Evolutionary conservation across 2,113 vertebrate genomes (phyloP).

Genomic region (Micronycteris hirsuta): DNA sequence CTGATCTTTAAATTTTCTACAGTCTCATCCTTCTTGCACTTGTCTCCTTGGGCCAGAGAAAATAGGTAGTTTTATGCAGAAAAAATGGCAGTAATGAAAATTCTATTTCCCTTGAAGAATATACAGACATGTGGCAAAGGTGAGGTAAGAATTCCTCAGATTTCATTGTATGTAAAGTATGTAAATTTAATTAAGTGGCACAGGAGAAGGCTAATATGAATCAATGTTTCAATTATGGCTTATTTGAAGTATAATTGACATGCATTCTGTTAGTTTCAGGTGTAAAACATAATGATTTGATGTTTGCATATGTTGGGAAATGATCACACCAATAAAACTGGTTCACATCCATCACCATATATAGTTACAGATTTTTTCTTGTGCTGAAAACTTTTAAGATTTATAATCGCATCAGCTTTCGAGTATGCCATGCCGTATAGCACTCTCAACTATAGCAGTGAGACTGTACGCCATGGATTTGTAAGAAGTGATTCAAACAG

Average conservation of each 20-base stretch:
- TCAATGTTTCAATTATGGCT: not conserved
- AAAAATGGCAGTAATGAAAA: not conserved
- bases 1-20: not conserved
- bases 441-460: too few relatives aligned
- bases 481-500: conserved; percentile 23
- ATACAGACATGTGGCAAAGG: not conserved
- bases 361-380: not conserved
- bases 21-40: not conserved
- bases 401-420: not conserved
- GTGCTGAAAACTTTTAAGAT: not conserved
- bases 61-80: not conserved
- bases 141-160: not conserved
- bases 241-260: not conserved
- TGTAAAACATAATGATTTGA: not conserved
- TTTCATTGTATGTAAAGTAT: not conserved
- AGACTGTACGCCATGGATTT: not conserved
- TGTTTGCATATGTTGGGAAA: not conserved
- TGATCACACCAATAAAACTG: not conserved
- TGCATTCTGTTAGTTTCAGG: not conserved
- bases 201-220: not conserved
- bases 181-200: not conserved
- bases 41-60: not conserved
- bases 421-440: too few relatives aligned
- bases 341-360: not conserved
- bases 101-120: not conserved